These are phyloP conservation scores for Hycleus phaleratus DNA, from an alignment of 1,140 invertebrate species.

Conservation along the genomic window DNA sequence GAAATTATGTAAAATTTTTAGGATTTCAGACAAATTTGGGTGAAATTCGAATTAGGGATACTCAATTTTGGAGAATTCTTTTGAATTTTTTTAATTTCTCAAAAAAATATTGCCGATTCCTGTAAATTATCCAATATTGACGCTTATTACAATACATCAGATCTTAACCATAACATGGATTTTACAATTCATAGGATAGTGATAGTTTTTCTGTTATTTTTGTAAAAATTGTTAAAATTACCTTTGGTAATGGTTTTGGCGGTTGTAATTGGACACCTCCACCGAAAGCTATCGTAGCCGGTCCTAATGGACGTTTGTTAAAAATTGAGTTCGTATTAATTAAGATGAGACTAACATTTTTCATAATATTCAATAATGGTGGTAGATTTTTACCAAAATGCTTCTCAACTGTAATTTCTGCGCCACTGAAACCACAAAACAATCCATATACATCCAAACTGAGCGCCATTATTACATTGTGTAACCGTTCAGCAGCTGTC, in stretches of 20 bases:
- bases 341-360: slow-evolving; percentile 31
- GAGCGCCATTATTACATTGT: slow-evolving; percentile 26
- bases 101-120: too few species aligned
- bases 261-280: slow-evolving; percentile 40
- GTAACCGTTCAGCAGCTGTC: slow-evolving; percentile 33
- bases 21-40: too few species aligned
- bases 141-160: background rate
- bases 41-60: background rate
- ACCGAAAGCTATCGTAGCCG: slow-evolving; percentile 31
- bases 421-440: slow-evolving; percentile 18
- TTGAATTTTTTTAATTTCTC: too few species aligned
- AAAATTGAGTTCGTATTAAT: slow-evolving; percentile 32
- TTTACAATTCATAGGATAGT: background rate
- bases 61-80: background rate
- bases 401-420: slow-evolving; percentile 22
- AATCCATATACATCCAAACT: slow-evolving; percentile 13
- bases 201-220: background rate
- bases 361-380: slow-evolving; percentile 23
- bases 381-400: slow-evolving; percentile 32
- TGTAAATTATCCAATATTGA: background rate
- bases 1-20: background rate
- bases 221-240: background rate
- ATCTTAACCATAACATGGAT: too few species aligned
- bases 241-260: slow-evolving; percentile 34
- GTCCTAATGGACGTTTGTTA: slow-evolving; percentile 11